Evolutionary conservation across 1,140 invertebrate genomes (phyloP).

Genomic region (Radopholus similis): DNA sequence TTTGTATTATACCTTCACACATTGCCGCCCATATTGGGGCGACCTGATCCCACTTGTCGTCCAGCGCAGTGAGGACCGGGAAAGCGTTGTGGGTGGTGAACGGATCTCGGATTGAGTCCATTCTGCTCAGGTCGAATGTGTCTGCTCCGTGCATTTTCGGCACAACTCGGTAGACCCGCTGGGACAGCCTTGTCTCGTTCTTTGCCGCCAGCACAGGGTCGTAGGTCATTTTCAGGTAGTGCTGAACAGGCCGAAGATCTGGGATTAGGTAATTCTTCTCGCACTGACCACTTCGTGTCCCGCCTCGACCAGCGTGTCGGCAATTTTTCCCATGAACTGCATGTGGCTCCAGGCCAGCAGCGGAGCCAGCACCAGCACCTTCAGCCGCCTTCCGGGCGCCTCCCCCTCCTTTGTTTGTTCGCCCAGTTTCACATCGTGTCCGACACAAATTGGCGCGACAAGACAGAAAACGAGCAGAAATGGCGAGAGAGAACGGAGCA

Average conservation of each 20-base stretch:
- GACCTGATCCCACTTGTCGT: neutral
- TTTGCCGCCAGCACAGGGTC: neutral
- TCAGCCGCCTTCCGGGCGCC: constrained; percentile 2
- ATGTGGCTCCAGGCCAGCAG: constrained; percentile 29
- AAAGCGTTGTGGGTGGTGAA: neutral
- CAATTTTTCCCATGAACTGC: constrained; percentile 36
- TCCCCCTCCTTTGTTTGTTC: no score
- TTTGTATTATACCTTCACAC: neutral
- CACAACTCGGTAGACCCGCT: neutral
- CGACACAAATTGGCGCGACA: no score
- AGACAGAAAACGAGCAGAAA: no score
- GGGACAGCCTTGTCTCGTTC: neutral
- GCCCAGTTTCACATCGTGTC: no score
- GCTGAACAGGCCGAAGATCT: neutral
- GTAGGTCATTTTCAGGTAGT: neutral
- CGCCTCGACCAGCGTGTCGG: constrained; percentile 39
- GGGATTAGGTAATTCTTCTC: neutral
- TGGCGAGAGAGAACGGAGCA: no score
- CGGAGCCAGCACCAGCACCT: constrained; percentile 30
- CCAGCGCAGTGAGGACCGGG: neutral
- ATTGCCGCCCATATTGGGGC: neutral
- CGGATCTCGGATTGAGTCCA: neutral
- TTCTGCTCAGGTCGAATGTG: neutral
- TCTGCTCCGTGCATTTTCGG: neutral
- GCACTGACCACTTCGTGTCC: constrained; percentile 44